Evolutionary conservation across 2,888 invertebrate species (phyloP), one percentile per base, ranked within the genome.

Genomic region (Ophonus ardosiacus): DNA sequence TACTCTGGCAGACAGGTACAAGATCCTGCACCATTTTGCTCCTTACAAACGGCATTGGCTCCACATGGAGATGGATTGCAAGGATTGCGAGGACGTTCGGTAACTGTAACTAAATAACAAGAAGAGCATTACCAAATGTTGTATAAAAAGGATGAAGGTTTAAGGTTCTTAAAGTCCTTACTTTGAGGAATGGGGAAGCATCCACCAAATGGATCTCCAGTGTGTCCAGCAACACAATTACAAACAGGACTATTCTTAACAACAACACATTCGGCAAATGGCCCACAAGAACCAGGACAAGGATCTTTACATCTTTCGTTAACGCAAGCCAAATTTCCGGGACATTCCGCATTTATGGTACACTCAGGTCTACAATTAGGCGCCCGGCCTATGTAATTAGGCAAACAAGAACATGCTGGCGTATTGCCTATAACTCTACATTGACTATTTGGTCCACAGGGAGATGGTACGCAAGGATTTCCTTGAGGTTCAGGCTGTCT

Each of bases 161-260:
- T 31, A 31, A 31, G 31, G 31, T 5, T 24, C 31, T 31, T n/a
- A n/a, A n/a, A 1, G 31, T 31, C 31, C 31, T 94, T 94, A 94
- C 94, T 92, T 91, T 91, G 91, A 90, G 92, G 91, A 91, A 92
- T 92, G 74, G 89, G 87, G 89, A 91, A 91, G 90, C 94, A 94
- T 87, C 93, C 93, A 63, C 92, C 92, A 89, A 94, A 94, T 8
- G 95, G 94, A 92, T 95, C 94, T 80, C 95, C 95, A 51, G 93
- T 93, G 88, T 94, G 96, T 86, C 95, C 96, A 90, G 93, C 92
- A 87, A 92, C 92, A 90, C 97, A 97, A 88, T 94, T 94, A 89
- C 97, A 97, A 86, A 95, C 92, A 85, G 97, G 96, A 87, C 95
- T 94, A 90, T 97, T 97, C 90, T 95, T 96, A 88, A 95, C 92